A percentile compares a stretch with the other conserved stretches of the same genome.
Conservation (phyloP, 2,888 invertebrate genomes). For the Trachelus troglodyta region DNA sequence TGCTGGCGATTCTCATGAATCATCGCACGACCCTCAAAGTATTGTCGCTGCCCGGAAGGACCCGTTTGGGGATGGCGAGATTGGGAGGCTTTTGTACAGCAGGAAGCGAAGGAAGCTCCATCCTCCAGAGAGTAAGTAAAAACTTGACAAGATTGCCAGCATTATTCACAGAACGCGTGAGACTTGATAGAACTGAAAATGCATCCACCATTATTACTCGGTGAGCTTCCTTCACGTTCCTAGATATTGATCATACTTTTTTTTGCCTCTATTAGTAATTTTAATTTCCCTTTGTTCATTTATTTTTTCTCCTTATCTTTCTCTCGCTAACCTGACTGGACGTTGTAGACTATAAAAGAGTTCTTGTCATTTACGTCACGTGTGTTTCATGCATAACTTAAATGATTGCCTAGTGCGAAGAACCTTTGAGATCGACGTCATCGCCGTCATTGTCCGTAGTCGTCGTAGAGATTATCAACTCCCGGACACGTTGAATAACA, state of each 20-base stretch:
- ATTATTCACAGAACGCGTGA: neutral
- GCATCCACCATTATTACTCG: neutral
- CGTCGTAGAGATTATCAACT: neutral
- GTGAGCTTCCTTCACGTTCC: neutral
- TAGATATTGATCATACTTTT: neutral
- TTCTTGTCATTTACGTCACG: neutral
- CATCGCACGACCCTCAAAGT: neutral
- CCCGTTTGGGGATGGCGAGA: neutral
- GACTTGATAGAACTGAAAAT: neutral
- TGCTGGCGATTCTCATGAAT: neutral
- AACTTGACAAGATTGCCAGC: neutral
- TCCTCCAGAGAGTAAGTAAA: neutral
- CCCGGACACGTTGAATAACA: constrained; percentile 29
- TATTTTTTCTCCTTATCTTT: neutral
- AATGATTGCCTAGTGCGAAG: neutral
- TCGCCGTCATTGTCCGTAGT: neutral
- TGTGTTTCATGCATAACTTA: neutral
- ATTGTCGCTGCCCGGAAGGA: neutral
- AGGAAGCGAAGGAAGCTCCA: neutral
- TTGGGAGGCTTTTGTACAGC: neutral
- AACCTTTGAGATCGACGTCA: constrained; percentile 1
- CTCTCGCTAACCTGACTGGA: neutral
- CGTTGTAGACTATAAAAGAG: neutral
- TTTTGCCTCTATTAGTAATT: neutral
- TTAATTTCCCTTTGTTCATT: neutral